These are phyloP conservation scores for Dendrolimus pini DNA, from an alignment of 2,888 invertebrate genomes.

Conservation along the genomic window DNA sequence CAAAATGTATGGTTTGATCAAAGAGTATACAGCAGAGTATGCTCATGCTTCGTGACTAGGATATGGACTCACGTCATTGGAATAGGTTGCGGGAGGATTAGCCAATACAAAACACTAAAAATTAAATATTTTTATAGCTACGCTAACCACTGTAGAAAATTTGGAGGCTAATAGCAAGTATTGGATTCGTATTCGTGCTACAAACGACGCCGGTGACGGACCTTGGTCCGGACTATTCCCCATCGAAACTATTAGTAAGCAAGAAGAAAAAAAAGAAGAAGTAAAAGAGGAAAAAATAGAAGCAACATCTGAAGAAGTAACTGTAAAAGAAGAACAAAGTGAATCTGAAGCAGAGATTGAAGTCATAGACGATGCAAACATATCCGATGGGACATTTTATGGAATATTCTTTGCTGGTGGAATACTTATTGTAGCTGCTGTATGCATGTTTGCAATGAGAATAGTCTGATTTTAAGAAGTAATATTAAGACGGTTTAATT, in stretches of 20 bases:
- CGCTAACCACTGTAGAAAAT: conserved; percentile 12
- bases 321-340: conserved; percentile 6
- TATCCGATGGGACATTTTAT: conserved; percentile 30
- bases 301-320: conserved; percentile 10
- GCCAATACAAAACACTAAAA: too few species aligned
- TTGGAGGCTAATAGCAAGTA: conserved; percentile 42
- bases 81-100: too few species aligned
- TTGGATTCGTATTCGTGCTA: conserved; percentile 38
- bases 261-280: conserved; percentile 9
- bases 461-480: conserved; percentile 26
- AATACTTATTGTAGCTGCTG: conserved; percentile 36
- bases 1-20: too few species aligned
- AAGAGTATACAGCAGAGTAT: too few species aligned
- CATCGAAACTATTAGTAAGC: conserved; percentile 20
- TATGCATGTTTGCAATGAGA: conserved; percentile 42
- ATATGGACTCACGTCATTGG: too few species aligned
- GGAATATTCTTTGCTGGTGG: conserved; percentile 51
- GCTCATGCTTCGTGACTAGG: too few species aligned
- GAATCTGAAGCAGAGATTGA: conserved; percentile 12
- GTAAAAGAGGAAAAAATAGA: conserved; percentile 10
- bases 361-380: conserved; percentile 4
- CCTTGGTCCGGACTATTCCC: conserved; percentile 37
- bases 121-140: neutral
- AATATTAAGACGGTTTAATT: neutral
- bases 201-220: conserved; percentile 41